phyloP scores from a whole-genome alignment of 2,113 vertebrate species.

The Syrrhaptes paradoxus region DNA sequence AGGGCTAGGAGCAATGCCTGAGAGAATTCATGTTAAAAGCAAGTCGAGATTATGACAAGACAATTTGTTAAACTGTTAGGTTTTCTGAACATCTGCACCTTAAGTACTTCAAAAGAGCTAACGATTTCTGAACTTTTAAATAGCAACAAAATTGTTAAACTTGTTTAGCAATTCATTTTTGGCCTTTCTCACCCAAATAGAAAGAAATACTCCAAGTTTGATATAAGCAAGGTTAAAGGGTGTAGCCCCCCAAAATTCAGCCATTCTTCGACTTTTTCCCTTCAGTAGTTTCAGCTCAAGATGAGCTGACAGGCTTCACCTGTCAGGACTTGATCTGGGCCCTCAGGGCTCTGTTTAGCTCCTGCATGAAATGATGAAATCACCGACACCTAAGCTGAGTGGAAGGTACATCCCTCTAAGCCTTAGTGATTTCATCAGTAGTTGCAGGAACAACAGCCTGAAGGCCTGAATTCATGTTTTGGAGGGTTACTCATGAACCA shows the following conservation, averaged over 20 bases:
- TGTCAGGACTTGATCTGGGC: slow-evolving; percentile 47
- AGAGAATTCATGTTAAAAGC: neutral
- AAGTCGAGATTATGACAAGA: neutral
- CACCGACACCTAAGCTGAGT: neutral
- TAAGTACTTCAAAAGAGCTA: neutral
- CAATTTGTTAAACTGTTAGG: neutral
- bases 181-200: neutral
- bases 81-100: neutral
- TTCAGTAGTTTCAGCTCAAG: slow-evolving; percentile 20
- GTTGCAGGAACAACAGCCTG: neutral
- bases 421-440: slow-evolving; percentile 27
- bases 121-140: neutral
- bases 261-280: neutral
- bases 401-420: neutral
- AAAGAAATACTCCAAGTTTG: neutral
- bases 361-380: neutral
- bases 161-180: neutral
- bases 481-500: neutral
- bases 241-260: neutral
- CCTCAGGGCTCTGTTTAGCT: slow-evolving; percentile 25
- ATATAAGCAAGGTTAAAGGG: neutral
- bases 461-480: neutral
- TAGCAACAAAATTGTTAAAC: neutral
- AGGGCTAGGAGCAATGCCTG: neutral
- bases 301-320: slow-evolving; percentile 9